Evolutionary conservation across 2,888 invertebrate genomes (phyloP).

Genomic region (Amiota minor): DNA sequence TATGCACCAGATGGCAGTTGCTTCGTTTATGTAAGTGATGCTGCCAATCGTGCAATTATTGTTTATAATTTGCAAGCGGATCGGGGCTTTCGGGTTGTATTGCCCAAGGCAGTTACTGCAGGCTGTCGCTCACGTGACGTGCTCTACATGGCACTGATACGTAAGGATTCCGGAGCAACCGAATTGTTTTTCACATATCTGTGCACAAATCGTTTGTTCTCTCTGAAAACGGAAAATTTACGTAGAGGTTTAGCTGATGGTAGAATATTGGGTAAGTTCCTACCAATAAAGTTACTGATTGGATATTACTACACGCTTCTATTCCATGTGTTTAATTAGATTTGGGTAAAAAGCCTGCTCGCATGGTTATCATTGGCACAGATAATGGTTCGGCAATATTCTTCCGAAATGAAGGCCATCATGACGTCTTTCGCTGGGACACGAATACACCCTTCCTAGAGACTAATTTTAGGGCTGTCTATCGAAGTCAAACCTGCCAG

Average conservation of each 20-base stretch:
- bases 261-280: conserved; percentile 71
- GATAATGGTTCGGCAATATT: conserved; percentile 78
- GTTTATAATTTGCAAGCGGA: conserved; percentile 80
- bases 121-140: conserved; percentile 77
- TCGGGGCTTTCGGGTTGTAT: conserved; percentile 78
- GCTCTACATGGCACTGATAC: conserved; percentile 79
- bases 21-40: conserved; percentile 80
- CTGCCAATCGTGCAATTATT: conserved; percentile 79
- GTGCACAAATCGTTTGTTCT: conserved; percentile 78
- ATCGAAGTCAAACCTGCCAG: conserved; percentile 75
- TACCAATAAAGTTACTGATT: background rate
- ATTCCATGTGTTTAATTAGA: conserved; percentile 62
- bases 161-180: conserved; percentile 76
- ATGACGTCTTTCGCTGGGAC: conserved; percentile 78
- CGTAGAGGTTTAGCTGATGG: conserved; percentile 77
- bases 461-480: conserved; percentile 75
- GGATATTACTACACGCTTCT: background rate
- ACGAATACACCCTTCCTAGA: conserved; percentile 73
- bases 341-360: conserved; percentile 77
- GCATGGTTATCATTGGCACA: conserved; percentile 78
- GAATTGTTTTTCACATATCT: conserved; percentile 79
- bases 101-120: conserved; percentile 76
- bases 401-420: conserved; percentile 77
- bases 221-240: conserved; percentile 79
- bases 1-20: conserved; percentile 78